Percentiles rank a stretch among this genome's conserved stretches.
phyloP scores from a whole-genome alignment of 2,888 invertebrate species.

The Monochamus alternatus region DNA sequence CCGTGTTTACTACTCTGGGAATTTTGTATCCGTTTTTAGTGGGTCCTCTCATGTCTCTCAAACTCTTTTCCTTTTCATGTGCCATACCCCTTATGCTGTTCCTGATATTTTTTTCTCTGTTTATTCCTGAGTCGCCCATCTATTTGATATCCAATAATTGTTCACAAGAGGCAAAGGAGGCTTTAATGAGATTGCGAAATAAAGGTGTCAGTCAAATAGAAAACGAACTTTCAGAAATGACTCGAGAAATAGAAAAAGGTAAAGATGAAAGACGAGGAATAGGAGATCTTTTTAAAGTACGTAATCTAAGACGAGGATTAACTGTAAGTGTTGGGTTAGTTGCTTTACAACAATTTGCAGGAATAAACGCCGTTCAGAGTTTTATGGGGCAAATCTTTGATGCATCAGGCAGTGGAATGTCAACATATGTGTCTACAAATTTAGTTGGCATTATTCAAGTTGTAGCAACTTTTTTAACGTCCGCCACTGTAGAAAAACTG shows the following conservation, averaged over 20 bases:
- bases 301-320: constrained; percentile 72
- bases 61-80: constrained; percentile 52
- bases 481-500: constrained; percentile 82
- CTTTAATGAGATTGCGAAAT: constrained; percentile 62
- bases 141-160: constrained; percentile 69
- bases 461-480: constrained; percentile 78
- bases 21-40: constrained; percentile 53
- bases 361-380: constrained; percentile 86
- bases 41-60: constrained; percentile 55
- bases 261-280: constrained; percentile 40
- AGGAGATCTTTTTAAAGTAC: constrained; percentile 42
- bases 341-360: constrained; percentile 87
- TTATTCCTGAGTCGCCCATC: constrained; percentile 58
- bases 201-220: constrained; percentile 40
- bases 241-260: constrained; percentile 35
- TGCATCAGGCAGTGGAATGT: constrained; percentile 77
- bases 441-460: constrained; percentile 86
- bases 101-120: constrained; percentile 49
- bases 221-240: constrained; percentile 43
- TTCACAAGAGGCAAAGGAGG: constrained; percentile 75
- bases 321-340: constrained; percentile 82
- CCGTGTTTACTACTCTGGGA: constrained; percentile 52
- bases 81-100: constrained; percentile 53
- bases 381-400: constrained; percentile 82
- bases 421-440: constrained; percentile 79